Evolutionary conservation across 2,113 vertebrate species (phyloP).

Genomic region (Colistium nudipinnis): DNA sequence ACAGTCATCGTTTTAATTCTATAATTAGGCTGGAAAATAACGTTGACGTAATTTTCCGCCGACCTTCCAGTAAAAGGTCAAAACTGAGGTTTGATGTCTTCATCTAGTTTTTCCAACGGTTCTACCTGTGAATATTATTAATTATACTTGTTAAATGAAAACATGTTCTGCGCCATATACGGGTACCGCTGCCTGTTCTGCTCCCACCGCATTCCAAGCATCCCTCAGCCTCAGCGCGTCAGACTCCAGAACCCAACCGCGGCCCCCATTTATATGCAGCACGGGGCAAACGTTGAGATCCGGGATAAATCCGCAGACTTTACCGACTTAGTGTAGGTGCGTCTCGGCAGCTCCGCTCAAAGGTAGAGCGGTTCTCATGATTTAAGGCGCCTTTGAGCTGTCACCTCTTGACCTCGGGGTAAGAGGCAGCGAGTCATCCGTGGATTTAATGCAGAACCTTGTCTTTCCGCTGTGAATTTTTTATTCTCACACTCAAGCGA

Average conservation of each 20-base stretch:
- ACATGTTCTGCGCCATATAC: too few relatives aligned
- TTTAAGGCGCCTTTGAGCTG: slow-evolving; percentile 73
- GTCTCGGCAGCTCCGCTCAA: slow-evolving; percentile 60
- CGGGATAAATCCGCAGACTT: slow-evolving; percentile 79
- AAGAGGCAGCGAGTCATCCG: slow-evolving; percentile 67
- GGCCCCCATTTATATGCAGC: slow-evolving; percentile 82
- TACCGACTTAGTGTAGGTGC: slow-evolving; percentile 75
- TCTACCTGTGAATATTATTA: too few relatives aligned
- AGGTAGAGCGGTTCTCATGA: slow-evolving; percentile 81
- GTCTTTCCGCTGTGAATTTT: slow-evolving; percentile 60
- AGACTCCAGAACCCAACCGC: slow-evolving; percentile 52
- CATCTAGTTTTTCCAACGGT: too few relatives aligned
- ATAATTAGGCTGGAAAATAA: too few relatives aligned
- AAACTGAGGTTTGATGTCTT: too few relatives aligned
- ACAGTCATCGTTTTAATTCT: too few relatives aligned
- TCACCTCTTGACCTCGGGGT: slow-evolving; percentile 76
- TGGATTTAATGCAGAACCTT: slow-evolving; percentile 70
- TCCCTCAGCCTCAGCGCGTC: slow-evolving; percentile 24
- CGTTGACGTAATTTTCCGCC: too few relatives aligned
- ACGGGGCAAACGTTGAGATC: slow-evolving; percentile 67
- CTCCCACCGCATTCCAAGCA: not conserved
- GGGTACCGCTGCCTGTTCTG: too few relatives aligned
- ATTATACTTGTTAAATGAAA: too few relatives aligned
- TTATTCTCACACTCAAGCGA: slow-evolving; percentile 72
- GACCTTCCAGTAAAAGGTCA: too few relatives aligned